A percentile compares a stretch with the other conserved stretches of the same genome.
These are phyloP conservation scores for Drosophila paulistorum DNA, from an alignment of 1,140 invertebrate species.

Conservation along the genomic window DNA sequence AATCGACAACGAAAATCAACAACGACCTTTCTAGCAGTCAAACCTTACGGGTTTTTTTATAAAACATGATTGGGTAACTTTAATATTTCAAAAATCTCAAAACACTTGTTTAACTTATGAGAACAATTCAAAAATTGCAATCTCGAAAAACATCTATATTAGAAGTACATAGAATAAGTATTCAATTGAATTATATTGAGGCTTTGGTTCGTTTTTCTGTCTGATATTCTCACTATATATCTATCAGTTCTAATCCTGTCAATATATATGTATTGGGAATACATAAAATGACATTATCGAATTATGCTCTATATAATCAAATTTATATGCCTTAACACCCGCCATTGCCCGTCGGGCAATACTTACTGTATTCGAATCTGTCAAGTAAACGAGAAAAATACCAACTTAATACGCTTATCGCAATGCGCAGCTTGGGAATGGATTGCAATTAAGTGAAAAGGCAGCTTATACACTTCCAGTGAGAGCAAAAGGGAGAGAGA, in stretches of 20 bases:
- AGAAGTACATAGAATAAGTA: no score
- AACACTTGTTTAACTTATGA: no score
- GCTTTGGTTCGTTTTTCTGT: no score
- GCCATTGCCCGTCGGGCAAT: not conserved
- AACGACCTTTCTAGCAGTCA: not conserved
- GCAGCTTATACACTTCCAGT: slow-evolving; percentile 41
- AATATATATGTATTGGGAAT: not conserved
- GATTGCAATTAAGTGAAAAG: slow-evolving; percentile 57
- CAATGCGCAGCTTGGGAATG: slow-evolving; percentile 44
- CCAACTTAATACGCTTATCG: slow-evolving; percentile 48
- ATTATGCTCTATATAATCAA: slow-evolving; percentile 5
- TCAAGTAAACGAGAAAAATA: slow-evolving; percentile 4
- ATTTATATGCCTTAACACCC: not conserved
- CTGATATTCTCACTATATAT: no score
- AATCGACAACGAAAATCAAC: not conserved
- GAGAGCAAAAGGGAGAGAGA: not conserved
- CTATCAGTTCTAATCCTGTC: no score
- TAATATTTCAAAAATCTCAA: no score
- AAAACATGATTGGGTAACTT: no score
- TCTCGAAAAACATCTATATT: no score
- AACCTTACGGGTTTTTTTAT: no score
- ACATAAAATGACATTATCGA: slow-evolving; percentile 7
- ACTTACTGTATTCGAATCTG: slow-evolving; percentile 2
- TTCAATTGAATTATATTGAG: no score
- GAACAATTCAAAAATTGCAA: no score